Evolutionary conservation across 2,113 vertebrate species (phyloP), one percentile per base, ranked within the genome.

Genomic region (Isichthys henryi): DNA sequence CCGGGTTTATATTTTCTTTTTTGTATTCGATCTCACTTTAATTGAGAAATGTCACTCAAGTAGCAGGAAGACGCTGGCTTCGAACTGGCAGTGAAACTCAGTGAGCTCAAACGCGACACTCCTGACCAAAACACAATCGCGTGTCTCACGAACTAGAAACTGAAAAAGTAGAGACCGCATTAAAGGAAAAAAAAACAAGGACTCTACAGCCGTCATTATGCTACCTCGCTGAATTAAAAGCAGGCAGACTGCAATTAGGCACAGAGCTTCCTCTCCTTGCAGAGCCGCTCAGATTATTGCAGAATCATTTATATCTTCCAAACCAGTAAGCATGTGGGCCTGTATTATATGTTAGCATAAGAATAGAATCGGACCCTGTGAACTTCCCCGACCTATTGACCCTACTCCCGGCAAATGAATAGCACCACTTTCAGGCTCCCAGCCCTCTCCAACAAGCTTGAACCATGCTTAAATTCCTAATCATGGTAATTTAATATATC

Each of bases 401-500:
- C 98, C 96, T 93, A 94, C 96, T 97, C 96, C 96, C 96, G 93
- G 94, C 94, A 95, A 95, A 95, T 97, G 98, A 98, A 99, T 97
- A 96, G 96, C 93, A 90, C 92, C 95, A 96, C 97, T 97, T 95
- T 94, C 94, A 95, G 96, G 95, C 94, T 95, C 94, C 94, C 94
- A 95, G 94, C 95, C 95, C 96, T 97, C 97, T 98, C 97, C 96
- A 97, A 95, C 96, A 96, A 96, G 96, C 96, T 96, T 95, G 95
- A 96, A 96, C 96, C 96, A 97, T 96, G 96, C 96, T 96, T 96
- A 95, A 96, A 97, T 97, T 98, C 96, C 97, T 97, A 98, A 98
- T 98, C 97, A 97, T 97, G 97, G 97, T 98, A 97, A 98, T 99
- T 99, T 98, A 99, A 98, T 99, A 98, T 97, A 98, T 97, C 96